Evolutionary conservation across 1,140 invertebrate genomes (phyloP).

Genomic region (Atta colombica): DNA sequence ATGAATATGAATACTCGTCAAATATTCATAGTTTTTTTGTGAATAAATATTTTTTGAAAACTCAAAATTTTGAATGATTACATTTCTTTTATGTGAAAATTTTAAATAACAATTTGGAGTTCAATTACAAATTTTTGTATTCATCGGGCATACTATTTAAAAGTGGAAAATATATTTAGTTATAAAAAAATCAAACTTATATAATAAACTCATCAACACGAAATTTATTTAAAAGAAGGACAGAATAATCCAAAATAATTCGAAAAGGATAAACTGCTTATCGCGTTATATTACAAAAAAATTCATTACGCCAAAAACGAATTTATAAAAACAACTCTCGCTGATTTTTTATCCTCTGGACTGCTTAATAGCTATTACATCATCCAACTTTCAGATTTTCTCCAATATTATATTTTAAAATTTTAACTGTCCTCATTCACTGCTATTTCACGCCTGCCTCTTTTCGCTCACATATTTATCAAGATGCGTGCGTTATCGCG

Average conservation of each 20-base stretch:
- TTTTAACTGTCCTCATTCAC: conserved; percentile 1
- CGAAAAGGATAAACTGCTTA: background rate
- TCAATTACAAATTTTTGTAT: too few species aligned
- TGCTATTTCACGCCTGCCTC: background rate
- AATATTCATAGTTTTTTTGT: too few species aligned
- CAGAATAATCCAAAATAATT: background rate
- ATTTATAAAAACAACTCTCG: background rate
- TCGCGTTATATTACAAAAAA: background rate
- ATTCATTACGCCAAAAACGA: background rate
- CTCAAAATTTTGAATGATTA: too few species aligned
- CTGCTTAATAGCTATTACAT: background rate
- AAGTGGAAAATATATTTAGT: background rate
- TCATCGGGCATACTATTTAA: background rate
- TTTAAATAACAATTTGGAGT: too few species aligned
- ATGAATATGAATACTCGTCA: too few species aligned
- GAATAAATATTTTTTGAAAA: too few species aligned
- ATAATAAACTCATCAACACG: background rate
- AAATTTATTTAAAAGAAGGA: conserved; percentile 1
- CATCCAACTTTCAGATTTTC: background rate
- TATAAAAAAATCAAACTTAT: background rate
- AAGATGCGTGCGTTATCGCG: conserved; percentile 44
- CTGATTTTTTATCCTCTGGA: background rate
- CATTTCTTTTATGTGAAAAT: too few species aligned
- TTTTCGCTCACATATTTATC: background rate
- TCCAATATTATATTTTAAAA: background rate